Evolutionary conservation across 30 jellyfish, hydroid and myxozoan genomes (phyloP).

Genomic region (Pseudorhiza aurosa): DNA sequence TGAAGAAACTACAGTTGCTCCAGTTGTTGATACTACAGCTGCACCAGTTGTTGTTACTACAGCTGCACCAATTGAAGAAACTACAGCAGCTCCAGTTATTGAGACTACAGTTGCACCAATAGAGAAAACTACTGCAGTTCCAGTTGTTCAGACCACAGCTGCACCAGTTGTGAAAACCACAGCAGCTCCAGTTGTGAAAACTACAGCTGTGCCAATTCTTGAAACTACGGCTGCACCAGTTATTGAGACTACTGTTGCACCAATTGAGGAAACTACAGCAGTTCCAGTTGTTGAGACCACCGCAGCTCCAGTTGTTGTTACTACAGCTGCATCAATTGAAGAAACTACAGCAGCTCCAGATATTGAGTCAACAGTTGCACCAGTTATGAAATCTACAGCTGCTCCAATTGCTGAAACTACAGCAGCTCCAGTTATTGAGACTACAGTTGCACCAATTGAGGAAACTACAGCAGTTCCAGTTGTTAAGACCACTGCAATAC

Average conservation of each 20-base stretch:
- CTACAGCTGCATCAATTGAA: conserved; percentile 16
- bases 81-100: conserved; percentile 8
- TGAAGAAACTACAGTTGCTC: neutral
- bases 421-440: conserved; percentile 11
- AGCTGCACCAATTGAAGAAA: conserved; percentile 17
- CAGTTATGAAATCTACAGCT: conserved; percentile 1
- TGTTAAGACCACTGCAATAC: conserved; percentile 22
- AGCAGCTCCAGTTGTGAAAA: neutral
- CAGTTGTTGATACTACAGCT: conserved; percentile 17
- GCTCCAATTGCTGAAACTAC: conserved; percentile 28
- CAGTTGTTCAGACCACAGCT: neutral
- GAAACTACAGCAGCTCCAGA: conserved; percentile 34
- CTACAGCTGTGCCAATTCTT: conserved; percentile 21
- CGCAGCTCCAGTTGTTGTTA: conserved; percentile 12
- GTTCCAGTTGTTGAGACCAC: conserved; percentile 10
- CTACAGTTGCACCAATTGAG: conserved; percentile 49
- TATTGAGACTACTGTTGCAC: conserved; percentile 8
- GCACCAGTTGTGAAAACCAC: conserved; percentile 7
- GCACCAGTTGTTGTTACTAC: conserved; percentile 13
- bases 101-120: neutral
- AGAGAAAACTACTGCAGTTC: conserved; percentile 4
- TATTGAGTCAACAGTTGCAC: conserved; percentile 16
- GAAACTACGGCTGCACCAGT: conserved; percentile 32
- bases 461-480: conserved; percentile 52
- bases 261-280: neutral